A percentile compares a stretch with the other conserved stretches of the same genome.
Conservation (phyloP, 2,113 vertebrate species). For the Pseudopodoces humilis region DNA sequence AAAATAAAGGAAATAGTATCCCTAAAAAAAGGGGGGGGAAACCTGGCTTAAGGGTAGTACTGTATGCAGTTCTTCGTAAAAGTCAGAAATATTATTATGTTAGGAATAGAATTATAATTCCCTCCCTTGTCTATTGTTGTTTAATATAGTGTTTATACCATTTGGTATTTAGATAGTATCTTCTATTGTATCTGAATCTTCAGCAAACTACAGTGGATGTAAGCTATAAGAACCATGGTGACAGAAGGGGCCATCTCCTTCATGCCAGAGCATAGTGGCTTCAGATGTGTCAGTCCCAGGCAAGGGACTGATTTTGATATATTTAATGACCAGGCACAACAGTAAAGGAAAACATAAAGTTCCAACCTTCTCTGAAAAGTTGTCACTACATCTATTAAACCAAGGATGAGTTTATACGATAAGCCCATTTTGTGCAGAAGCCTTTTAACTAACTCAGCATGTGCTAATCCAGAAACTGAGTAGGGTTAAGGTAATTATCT, state of each 20-base stretch:
- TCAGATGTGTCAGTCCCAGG: neutral
- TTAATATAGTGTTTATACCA: neutral
- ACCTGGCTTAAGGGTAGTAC: neutral
- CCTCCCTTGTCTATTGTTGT: neutral
- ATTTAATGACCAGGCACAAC: neutral
- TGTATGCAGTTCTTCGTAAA: neutral
- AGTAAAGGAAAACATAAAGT: neutral
- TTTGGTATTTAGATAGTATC: neutral
- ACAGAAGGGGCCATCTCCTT: neutral
- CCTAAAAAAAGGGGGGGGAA: neutral
- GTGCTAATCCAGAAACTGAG: neutral
- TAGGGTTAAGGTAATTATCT: neutral
- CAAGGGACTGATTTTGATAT: neutral
- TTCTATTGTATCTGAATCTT: neutral
- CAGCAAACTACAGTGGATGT: neutral
- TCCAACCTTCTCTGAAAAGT: neutral
- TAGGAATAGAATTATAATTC: neutral
- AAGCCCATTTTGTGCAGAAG: neutral
- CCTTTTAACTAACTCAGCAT: neutral
- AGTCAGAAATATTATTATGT: neutral
- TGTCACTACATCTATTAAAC: neutral
- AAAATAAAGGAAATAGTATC: neutral
- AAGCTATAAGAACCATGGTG: neutral
- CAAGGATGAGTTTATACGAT: neutral
- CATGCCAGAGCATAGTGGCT: accelerated